A percentile compares a stretch with the other conserved stretches of the same genome.
Evolutionary conservation across 2,797 vertebrate genomes (phyloP).

Genomic region (Ptychadena robeensis): DNA sequence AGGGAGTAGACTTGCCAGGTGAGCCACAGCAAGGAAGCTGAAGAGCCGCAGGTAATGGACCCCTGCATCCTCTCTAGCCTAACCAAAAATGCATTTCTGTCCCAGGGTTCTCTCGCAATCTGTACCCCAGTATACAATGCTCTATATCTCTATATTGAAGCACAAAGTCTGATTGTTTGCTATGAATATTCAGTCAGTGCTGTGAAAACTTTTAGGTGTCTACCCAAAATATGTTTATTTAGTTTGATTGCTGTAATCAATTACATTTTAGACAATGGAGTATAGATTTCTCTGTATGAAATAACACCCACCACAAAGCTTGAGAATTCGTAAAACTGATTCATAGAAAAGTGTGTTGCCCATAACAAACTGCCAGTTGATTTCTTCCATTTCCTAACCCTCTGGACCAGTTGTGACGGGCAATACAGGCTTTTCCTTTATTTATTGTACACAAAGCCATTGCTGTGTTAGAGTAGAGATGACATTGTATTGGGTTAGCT

Average conservation of each 20-base stretch:
- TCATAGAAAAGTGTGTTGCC: not conserved
- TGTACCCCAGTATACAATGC: too few species aligned
- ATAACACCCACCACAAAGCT: not conserved
- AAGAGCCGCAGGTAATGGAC: too few species aligned
- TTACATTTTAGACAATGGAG: not conserved
- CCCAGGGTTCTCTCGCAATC: too few species aligned
- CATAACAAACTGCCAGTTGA: not conserved
- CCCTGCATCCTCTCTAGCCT: too few species aligned
- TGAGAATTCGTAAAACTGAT: not conserved
- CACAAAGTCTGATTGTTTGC: not conserved
- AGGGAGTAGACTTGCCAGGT: too few species aligned
- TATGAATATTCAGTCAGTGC: constrained; percentile 1
- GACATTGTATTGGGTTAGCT: not conserved
- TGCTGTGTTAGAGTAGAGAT: not conserved
- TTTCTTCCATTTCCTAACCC: too few species aligned
- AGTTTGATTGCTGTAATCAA: constrained; percentile 6
- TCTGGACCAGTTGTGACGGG: not conserved
- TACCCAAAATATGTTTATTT: constrained; percentile 13
- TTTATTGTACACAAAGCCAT: not conserved
- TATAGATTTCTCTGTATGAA: not conserved
- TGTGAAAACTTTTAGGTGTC: constrained; percentile 1
- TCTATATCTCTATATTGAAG: too few species aligned
- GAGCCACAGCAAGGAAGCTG: too few species aligned
- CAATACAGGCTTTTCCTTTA: not conserved
- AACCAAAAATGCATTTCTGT: too few species aligned